These are phyloP conservation scores for Astyanax mexicanus DNA, from an alignment of 2,797 vertebrate genomes.

Conservation along the genomic window DNA sequence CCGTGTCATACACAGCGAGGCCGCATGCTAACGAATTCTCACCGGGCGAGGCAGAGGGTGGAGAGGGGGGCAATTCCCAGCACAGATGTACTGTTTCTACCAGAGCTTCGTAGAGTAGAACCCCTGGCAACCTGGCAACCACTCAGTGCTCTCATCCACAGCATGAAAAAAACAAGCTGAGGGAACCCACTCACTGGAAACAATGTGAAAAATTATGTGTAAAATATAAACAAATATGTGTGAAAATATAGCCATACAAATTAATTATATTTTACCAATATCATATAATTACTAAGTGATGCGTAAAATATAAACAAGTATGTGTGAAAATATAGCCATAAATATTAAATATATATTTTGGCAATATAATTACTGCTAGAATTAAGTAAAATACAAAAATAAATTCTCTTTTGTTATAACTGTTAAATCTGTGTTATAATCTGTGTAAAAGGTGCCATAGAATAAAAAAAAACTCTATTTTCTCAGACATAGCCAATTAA, in stretches of 20 bases:
- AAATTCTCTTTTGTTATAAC: too few species aligned
- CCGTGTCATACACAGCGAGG: slow-evolving; percentile 63
- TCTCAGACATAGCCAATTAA: too few species aligned
- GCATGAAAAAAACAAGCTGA: slow-evolving; percentile 56
- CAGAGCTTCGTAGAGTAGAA: slow-evolving; percentile 54
- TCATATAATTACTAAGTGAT: too few species aligned
- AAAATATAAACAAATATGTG: too few species aligned
- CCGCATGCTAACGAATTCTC: slow-evolving; percentile 71
- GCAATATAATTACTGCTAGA: not conserved
- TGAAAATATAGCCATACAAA: too few species aligned
- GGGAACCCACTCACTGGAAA: not conserved
- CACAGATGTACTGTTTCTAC: slow-evolving; percentile 59
- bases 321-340: too few species aligned
- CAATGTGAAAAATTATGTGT: too few species aligned
- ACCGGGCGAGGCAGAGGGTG: slow-evolving; percentile 45
- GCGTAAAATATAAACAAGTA: too few species aligned
- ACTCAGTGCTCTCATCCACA: slow-evolving; percentile 14
- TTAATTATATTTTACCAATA: not conserved
- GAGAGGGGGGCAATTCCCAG: slow-evolving; percentile 32
- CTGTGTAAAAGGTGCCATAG: too few species aligned
- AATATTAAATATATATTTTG: not conserved
- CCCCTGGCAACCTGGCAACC: slow-evolving; percentile 58
- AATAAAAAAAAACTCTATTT: too few species aligned
- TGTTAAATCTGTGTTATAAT: too few species aligned
- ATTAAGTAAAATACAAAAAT: not conserved